Evolutionary conservation across 2,797 vertebrate species (phyloP).

Genomic region (Poecilia wingei): DNA sequence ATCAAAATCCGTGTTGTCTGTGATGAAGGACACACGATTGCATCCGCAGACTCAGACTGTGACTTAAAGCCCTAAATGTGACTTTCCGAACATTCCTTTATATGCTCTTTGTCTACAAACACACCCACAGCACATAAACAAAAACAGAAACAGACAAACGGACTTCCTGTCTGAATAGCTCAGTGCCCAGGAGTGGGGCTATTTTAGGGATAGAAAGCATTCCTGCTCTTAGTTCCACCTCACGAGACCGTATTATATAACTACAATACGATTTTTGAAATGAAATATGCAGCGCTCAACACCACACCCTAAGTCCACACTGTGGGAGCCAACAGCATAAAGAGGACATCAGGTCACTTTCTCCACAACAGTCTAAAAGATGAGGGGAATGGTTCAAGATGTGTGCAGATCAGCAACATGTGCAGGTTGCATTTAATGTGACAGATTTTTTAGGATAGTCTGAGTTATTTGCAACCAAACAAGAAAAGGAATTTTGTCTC

Average conservation of each 20-base stretch:
- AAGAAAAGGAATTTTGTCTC: neutral
- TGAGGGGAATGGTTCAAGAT: neutral
- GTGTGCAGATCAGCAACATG: neutral
- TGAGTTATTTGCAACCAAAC: neutral
- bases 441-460: neutral
- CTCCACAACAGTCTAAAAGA: conserved; percentile 2
- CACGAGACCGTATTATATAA: conserved; percentile 31
- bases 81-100: conserved; percentile 4
- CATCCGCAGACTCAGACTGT: conserved; percentile 50
- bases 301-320: conserved; percentile 57
- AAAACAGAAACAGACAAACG: conserved; percentile 22
- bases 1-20: conserved; percentile 42
- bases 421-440: neutral
- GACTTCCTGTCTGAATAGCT: conserved; percentile 45
- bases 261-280: conserved; percentile 38
- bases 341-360: conserved; percentile 12
- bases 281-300: conserved; percentile 41
- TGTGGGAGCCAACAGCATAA: conserved; percentile 25
- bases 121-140: conserved; percentile 22
- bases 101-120: conserved; percentile 16
- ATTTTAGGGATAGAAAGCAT: conserved; percentile 55
- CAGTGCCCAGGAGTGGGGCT: conserved; percentile 24
- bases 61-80: conserved; percentile 21
- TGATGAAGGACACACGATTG: conserved; percentile 47
- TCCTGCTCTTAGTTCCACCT: conserved; percentile 40